These are phyloP conservation scores for Dichetophora obliterata DNA, from an alignment of 2,888 invertebrate species.

Conservation along the genomic window DNA sequence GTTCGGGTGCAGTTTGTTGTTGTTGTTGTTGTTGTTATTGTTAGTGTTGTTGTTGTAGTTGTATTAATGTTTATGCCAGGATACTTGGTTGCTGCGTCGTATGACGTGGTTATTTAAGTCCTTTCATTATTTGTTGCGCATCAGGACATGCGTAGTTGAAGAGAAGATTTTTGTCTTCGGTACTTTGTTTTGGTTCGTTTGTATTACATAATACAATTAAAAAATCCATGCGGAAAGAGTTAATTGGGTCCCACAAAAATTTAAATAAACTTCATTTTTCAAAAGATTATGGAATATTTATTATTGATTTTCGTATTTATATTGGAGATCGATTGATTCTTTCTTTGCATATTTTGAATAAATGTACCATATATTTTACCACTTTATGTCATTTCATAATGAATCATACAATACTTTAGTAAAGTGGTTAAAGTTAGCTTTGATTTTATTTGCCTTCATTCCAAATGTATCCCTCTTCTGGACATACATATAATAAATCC, in stretches of 20 bases:
- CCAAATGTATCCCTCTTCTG: too few relatives aligned
- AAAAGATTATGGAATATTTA: too few relatives aligned
- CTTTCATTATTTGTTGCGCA: constrained; percentile 49
- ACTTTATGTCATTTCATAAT: too few relatives aligned
- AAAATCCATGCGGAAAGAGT: too few relatives aligned
- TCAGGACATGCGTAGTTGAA: constrained; percentile 52
- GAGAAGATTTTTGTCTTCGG: constrained; percentile 16
- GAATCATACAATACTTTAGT: too few relatives aligned
- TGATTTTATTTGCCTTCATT: too few relatives aligned
- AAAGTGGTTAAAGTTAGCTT: too few relatives aligned
- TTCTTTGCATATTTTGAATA: background rate
- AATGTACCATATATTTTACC: too few relatives aligned
- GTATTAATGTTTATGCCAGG: background rate
- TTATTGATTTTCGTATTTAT: background rate
- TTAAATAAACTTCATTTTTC: too few relatives aligned
- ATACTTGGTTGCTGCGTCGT: constrained; percentile 9
- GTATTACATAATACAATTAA: too few relatives aligned
- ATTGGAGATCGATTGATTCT: background rate
- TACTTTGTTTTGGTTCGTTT: background rate
- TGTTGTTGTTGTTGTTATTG: constrained; percentile 15
- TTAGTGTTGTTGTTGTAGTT: constrained; percentile 6
- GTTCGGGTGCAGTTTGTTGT: background rate
- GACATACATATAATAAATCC: too few relatives aligned
- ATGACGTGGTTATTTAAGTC: constrained; percentile 25
- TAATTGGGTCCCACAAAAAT: too few relatives aligned